These are phyloP conservation scores for Manis crassicaudata DNA, from an alignment of 2,797 vertebrate genomes.

Conservation along the genomic window DNA sequence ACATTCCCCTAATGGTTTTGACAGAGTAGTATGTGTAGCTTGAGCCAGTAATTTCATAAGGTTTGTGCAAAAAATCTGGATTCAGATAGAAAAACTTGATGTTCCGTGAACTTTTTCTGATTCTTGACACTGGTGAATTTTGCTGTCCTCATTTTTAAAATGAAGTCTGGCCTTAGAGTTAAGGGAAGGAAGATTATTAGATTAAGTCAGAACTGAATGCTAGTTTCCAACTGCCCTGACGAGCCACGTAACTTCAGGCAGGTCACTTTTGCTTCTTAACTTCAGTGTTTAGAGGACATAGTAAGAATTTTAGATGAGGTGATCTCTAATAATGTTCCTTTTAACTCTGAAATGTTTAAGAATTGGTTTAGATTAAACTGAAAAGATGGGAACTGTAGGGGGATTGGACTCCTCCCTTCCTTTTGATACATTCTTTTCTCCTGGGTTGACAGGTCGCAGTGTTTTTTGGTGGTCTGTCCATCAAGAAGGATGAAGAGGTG, in stretches of 20 bases:
- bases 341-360: not conserved
- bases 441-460: constrained; percentile 86
- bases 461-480: constrained; percentile 90
- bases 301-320: not conserved
- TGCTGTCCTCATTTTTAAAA: not conserved
- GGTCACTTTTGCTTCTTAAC: not conserved
- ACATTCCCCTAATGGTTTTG: not conserved
- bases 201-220: not conserved
- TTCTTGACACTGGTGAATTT: not conserved
- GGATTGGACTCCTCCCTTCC: not conserved
- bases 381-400: not conserved
- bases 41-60: not conserved
- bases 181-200: not conserved
- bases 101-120: not conserved
- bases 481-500: constrained; percentile 92
- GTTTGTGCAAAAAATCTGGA: not conserved
- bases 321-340: not conserved
- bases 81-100: not conserved
- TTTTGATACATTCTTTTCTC: not conserved
- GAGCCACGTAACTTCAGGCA: not conserved
- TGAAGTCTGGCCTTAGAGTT: not conserved
- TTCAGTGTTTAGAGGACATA: not conserved
- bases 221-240: not conserved
- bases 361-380: not conserved
- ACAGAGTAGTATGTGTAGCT: not conserved